These are phyloP conservation scores for Apaloderma vittatum DNA, from an alignment of 2,113 vertebrate genomes.

Conservation along the genomic window DNA sequence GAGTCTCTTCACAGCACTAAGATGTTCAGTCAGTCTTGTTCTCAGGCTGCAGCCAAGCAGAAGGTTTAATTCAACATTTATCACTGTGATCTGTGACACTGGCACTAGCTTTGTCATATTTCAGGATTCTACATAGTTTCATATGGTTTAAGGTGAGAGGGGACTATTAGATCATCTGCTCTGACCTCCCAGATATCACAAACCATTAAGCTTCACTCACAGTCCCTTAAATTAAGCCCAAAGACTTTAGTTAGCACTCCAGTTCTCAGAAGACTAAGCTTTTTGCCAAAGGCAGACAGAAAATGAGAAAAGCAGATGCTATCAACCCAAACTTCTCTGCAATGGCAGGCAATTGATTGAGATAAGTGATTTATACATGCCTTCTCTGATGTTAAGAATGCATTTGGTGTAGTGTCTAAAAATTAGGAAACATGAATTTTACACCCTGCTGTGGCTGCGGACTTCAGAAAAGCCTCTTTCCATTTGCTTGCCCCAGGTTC, in stretches of 20 bases:
- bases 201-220: conserved; percentile 55
- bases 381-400: background rate
- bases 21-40: background rate
- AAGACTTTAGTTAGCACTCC: conserved; percentile 61
- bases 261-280: conserved; percentile 42
- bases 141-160: conserved; percentile 62
- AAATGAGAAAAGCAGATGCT: conserved; percentile 62
- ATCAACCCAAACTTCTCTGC: conserved; percentile 29
- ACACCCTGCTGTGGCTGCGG: background rate
- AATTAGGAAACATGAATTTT: background rate
- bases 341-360: conserved; percentile 52
- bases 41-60: conserved; percentile 39
- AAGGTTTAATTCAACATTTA: conserved; percentile 49
- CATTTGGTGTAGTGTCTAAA: background rate
- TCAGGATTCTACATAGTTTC: conserved; percentile 38
- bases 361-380: conserved; percentile 46
- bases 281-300: conserved; percentile 57
- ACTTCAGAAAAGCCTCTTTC: background rate
- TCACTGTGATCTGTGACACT: conserved; percentile 28
- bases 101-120: conserved; percentile 43
- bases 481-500: background rate
- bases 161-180: conserved; percentile 54
- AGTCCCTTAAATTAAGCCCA: conserved; percentile 62
- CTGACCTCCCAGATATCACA: conserved; percentile 52
- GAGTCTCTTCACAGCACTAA: background rate